Conservation (phyloP, 1,140 invertebrate genomes). For the Drosophila paulistorum region DNA sequence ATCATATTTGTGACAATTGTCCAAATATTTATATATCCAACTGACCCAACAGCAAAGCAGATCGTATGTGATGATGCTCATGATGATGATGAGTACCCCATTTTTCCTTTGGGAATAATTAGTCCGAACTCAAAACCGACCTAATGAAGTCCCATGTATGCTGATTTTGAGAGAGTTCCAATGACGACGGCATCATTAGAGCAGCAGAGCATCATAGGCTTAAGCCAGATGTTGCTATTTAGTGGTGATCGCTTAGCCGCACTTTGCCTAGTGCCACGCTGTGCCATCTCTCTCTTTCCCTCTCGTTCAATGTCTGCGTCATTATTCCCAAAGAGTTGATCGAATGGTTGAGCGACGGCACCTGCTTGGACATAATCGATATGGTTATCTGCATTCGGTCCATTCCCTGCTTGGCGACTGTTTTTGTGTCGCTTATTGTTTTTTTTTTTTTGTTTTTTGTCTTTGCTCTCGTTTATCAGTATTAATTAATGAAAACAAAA, state of each 20-base stretch:
- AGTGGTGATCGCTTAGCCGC: constrained; percentile 15
- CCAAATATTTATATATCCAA: constrained; percentile 68
- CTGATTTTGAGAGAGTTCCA: constrained; percentile 27
- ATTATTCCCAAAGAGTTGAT: constrained; percentile 23
- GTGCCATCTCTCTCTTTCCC: constrained; percentile 50
- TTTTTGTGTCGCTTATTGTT: not conserved
- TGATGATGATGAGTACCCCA: not conserved
- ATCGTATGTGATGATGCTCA: not conserved
- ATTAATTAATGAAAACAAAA: constrained; percentile 8
- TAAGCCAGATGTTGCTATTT: constrained; percentile 47
- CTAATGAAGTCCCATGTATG: not conserved
- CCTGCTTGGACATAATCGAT: constrained; percentile 1
- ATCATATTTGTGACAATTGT: constrained; percentile 32
- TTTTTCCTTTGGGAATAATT: constrained; percentile 69
- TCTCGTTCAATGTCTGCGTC: not conserved
- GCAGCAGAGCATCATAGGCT: not conserved
- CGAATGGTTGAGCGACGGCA: not conserved
- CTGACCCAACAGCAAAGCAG: not conserved
- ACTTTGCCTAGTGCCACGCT: constrained; percentile 58
- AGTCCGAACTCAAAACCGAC: constrained; percentile 30
- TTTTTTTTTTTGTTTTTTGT: no score
- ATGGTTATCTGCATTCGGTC: not conserved
- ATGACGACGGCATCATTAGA: constrained; percentile 54
- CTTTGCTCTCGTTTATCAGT: not conserved
- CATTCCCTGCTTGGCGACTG: not conserved